Conservation (phyloP, 2,113 vertebrate species). For the Rhombomys opimus region DNA sequence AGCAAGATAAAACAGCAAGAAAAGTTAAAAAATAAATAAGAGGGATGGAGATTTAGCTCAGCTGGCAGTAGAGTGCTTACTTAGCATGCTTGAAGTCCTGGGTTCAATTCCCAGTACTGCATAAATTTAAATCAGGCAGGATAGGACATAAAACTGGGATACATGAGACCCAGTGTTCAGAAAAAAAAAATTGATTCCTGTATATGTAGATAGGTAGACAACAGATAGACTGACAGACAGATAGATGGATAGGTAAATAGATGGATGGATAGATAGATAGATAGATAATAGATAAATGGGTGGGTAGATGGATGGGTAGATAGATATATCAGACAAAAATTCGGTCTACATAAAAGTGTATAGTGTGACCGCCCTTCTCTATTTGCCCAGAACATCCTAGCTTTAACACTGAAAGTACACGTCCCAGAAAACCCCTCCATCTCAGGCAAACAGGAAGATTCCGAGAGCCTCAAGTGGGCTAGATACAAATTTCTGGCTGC, state of each 20-base stretch:
- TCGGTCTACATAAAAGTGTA: neutral
- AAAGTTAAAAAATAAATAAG: neutral
- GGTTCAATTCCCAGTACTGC: neutral
- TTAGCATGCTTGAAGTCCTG: neutral
- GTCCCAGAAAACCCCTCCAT: neutral
- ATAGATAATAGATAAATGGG: neutral
- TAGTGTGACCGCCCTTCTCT: neutral
- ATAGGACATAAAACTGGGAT: neutral
- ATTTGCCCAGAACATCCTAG: neutral
- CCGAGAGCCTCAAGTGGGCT: neutral
- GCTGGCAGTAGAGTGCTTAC: neutral
- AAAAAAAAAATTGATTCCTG: neutral
- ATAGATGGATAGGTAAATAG: neutral
- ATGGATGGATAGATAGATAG: neutral
- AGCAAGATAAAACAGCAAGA: neutral
- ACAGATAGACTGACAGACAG: neutral
- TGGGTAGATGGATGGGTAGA: neutral
- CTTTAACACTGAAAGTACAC: constrained; percentile 16
- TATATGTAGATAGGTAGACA: neutral
- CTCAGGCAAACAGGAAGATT: neutral
- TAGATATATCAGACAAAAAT: neutral
- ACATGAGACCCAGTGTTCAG: neutral
- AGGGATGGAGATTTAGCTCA: neutral
- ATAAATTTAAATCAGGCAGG: neutral
- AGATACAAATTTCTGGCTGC: neutral